phyloP scores from a whole-genome alignment of 2,888 invertebrate species.

The Julus scanicus region DNA sequence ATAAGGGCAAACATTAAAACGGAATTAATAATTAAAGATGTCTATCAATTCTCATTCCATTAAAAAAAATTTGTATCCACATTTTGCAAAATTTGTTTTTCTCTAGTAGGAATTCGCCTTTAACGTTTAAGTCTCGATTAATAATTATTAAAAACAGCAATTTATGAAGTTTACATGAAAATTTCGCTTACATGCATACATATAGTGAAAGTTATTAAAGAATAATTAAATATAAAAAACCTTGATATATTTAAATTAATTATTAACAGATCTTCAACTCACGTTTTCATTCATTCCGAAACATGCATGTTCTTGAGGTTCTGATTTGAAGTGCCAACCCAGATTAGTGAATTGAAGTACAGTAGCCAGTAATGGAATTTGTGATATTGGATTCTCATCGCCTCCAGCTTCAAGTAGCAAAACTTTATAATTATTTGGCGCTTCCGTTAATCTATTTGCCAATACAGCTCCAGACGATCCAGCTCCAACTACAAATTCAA shows the following conservation, averaged over 20 bases:
- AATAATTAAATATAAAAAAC: no score
- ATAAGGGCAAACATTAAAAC: no score
- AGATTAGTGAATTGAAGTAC: neutral
- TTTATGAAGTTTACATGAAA: no score
- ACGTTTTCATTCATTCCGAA: neutral
- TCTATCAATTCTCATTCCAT: no score
- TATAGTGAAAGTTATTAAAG: no score
- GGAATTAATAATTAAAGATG: no score
- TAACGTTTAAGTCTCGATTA: no score
- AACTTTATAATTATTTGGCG: constrained; percentile 63
- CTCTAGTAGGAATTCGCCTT: no score
- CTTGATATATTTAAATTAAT: neutral
- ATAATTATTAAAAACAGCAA: no score
- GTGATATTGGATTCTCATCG: neutral
- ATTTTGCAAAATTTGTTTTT: no score
- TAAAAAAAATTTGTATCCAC: no score
- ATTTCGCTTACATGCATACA: no score
- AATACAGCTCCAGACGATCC: constrained; percentile 57
- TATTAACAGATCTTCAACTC: neutral
- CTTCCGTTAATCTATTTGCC: constrained; percentile 56
- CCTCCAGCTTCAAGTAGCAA: constrained; percentile 53
- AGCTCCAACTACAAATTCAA: constrained; percentile 51
- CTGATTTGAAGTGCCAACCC: constrained; percentile 47
- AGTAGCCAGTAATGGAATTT: constrained; percentile 3
- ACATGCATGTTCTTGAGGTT: constrained; percentile 47